Percentiles rank a stretch among this genome's conserved stretches.
Conservation (phyloP, 2,797 vertebrate genomes). For the Pangasius sanitwongsei region DNA sequence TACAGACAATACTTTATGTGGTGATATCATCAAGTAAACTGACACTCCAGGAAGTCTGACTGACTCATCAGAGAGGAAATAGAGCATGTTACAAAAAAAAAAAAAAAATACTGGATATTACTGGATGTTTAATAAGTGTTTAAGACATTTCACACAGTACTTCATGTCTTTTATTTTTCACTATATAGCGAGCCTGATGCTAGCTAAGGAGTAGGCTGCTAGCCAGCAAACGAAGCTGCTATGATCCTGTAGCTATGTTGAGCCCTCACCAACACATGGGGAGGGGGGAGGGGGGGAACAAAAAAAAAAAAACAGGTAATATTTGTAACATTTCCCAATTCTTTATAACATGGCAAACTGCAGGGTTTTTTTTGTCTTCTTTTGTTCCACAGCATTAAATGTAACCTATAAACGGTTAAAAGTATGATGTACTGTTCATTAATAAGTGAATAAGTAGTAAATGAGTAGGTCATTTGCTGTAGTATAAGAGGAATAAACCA, state of each 20-base stretch:
- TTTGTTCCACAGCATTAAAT: background rate
- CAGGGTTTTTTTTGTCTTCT: background rate
- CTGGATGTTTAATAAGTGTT: too few species aligned
- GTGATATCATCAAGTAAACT: background rate
- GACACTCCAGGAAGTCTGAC: background rate
- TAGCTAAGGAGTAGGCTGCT: background rate
- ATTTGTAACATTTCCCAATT: background rate
- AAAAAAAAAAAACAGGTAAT: background rate
- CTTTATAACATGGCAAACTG: background rate
- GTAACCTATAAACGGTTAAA: background rate
- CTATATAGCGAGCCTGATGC: too few species aligned
- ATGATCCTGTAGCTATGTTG: background rate
- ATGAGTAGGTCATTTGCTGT: background rate
- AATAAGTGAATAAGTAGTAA: background rate
- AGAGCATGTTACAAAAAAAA: background rate
- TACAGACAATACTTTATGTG: background rate
- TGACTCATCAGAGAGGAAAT: background rate
- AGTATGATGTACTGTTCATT: background rate
- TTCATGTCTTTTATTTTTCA: background rate
- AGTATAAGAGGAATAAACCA: background rate
- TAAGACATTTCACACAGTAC: background rate
- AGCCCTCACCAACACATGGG: background rate
- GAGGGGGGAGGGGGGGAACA: too few species aligned
- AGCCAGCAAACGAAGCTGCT: background rate
- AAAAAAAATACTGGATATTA: background rate